These are phyloP conservation scores for Spilosoma lubricipeda DNA, from an alignment of 2,888 invertebrate genomes.

Conservation along the genomic window DNA sequence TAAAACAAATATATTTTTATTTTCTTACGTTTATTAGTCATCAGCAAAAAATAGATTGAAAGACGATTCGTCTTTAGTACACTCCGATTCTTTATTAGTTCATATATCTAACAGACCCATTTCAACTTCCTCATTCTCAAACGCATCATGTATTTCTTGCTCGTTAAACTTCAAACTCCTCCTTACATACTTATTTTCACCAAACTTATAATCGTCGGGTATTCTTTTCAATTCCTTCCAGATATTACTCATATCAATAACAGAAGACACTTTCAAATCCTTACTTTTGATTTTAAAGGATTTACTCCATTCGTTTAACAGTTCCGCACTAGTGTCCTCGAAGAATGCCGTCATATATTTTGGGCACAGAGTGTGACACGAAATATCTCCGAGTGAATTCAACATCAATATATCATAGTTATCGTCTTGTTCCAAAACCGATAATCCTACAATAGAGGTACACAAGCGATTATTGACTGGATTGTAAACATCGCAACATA, in stretches of 20 bases:
- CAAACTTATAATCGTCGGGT: constrained; percentile 62
- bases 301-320: constrained; percentile 71
- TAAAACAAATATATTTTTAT: no score
- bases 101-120: constrained; percentile 72
- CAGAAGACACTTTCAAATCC: constrained; percentile 64
- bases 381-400: constrained; percentile 79
- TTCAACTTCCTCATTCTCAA: constrained; percentile 71
- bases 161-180: constrained; percentile 60
- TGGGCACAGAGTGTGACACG: constrained; percentile 69
- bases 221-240: constrained; percentile 68
- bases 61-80: constrained; percentile 41
- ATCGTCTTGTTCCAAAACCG: constrained; percentile 64
- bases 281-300: constrained; percentile 56
- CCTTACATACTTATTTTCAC: constrained; percentile 44
- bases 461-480: constrained; percentile 69
- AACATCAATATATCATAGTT: constrained; percentile 69
- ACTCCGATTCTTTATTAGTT: constrained; percentile 50
- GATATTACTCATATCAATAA: constrained; percentile 62
- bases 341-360: constrained; percentile 66
- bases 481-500: constrained; percentile 69
- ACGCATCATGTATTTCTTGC: constrained; percentile 67
- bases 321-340: constrained; percentile 66
- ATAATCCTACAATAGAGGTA: constrained; percentile 67
- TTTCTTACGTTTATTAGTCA: constrained; percentile 31
- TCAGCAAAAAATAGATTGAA: constrained; percentile 48